phyloP scores from a whole-genome alignment of 2,797 vertebrate species.

The Vultur gryphus region DNA sequence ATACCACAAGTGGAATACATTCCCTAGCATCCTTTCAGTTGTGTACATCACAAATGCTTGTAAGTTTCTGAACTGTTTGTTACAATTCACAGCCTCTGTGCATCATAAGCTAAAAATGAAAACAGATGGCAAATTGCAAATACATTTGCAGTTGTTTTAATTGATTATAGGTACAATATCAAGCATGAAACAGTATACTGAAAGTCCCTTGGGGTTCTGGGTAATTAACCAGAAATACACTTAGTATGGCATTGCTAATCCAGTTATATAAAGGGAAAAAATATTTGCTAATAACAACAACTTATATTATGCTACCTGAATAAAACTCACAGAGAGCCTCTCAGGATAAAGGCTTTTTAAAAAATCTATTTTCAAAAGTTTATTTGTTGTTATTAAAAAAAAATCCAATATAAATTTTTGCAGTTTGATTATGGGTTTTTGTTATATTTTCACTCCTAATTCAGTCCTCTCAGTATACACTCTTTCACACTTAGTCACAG shows the following conservation, averaged over 20 bases:
- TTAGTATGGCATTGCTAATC: not conserved
- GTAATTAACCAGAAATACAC: not conserved
- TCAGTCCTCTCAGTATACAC: not conserved
- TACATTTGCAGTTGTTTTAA: not conserved
- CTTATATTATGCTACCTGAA: not conserved
- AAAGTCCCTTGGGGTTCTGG: not conserved
- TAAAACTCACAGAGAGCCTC: not conserved
- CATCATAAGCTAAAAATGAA: not conserved
- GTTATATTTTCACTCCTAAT: not conserved
- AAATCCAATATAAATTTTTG: not conserved
- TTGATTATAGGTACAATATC: not conserved
- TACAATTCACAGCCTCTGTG: not conserved
- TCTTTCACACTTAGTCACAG: not conserved
- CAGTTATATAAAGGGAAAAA: not conserved
- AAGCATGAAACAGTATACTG: not conserved
- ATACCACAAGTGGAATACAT: not conserved
- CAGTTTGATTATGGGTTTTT: not conserved
- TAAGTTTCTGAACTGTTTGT: not conserved
- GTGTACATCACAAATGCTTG: not conserved
- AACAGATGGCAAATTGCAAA: not conserved
- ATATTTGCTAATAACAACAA: not conserved
- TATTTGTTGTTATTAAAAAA: not conserved
- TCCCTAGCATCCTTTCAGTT: not conserved
- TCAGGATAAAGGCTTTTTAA: not conserved
- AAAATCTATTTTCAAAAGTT: not conserved